A percentile compares a stretch with the other conserved stretches of the same genome.
Conservation (phyloP, 2,113 vertebrate species). For the Formicarius rufipectus region DNA sequence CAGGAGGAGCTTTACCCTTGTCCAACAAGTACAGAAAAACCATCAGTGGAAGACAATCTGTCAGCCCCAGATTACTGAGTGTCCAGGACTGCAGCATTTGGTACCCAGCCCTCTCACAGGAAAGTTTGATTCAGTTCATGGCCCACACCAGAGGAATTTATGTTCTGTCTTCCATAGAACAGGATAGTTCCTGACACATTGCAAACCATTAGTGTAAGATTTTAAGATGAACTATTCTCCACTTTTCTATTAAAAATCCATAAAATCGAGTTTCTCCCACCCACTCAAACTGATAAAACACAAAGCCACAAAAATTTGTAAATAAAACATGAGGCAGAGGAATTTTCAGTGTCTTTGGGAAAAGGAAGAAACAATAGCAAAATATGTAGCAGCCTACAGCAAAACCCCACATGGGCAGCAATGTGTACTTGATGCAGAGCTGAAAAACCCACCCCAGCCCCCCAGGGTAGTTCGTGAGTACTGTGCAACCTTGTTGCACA, state of each 20-base stretch:
- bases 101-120: background rate
- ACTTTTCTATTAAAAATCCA: background rate
- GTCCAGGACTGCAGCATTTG: background rate
- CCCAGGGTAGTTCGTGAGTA: background rate
- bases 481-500: background rate
- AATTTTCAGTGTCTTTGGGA: background rate
- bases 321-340: background rate
- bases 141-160: background rate
- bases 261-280: background rate
- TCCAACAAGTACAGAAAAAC: background rate
- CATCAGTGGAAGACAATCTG: background rate
- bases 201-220: background rate
- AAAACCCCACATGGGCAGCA: background rate
- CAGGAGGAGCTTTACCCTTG: background rate
- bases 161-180: background rate
- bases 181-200: background rate
- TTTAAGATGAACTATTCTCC: background rate
- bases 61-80: background rate
- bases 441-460: background rate
- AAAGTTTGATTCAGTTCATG: background rate
- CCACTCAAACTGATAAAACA: slow-evolving; percentile 8
- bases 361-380: slow-evolving; percentile 14
- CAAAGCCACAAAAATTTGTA: background rate
- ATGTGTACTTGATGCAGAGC: background rate
- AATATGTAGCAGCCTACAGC: background rate